Percentiles rank a stretch among this genome's conserved stretches.
Conservation (phyloP, 2,797 vertebrate species). For the Parauchenoglanis punctatus region DNA sequence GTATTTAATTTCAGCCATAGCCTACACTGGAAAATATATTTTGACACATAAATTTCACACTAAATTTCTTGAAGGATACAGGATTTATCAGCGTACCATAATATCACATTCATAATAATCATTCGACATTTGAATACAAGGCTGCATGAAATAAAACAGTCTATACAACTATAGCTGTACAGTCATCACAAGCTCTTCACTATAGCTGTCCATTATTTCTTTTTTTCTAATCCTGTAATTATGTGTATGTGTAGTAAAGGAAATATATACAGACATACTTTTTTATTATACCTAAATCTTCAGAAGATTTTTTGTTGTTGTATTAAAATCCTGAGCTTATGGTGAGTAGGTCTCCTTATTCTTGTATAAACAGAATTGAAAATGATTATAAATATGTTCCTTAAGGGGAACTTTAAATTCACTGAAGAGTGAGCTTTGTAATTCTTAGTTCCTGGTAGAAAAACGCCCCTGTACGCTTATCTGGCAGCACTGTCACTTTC, state of each 20-base stretch:
- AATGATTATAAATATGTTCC: neutral
- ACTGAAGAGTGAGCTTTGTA: neutral
- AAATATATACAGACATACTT: neutral
- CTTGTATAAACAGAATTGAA: neutral
- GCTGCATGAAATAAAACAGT: neutral
- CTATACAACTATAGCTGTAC: neutral
- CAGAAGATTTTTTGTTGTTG: neutral
- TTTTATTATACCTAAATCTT: neutral
- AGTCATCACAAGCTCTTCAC: neutral
- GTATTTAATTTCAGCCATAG: neutral
- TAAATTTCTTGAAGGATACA: constrained; percentile 1
- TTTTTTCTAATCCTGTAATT: neutral
- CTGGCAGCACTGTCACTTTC: constrained; percentile 29
- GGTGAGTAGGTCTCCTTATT: neutral
- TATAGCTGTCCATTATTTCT: neutral
- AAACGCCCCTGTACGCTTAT: neutral
- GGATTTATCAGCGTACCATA: neutral
- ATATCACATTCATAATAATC: neutral
- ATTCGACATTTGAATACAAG: neutral
- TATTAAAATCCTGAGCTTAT: neutral
- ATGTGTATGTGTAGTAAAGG: neutral
- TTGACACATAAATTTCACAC: neutral
- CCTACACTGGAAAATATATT: neutral
- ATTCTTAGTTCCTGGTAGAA: neutral
- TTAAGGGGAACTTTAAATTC: neutral